A percentile compares a stretch with the other conserved stretches of the same genome.
Conservation (phyloP, 1,140 invertebrate species). For the Lasioglossum baleicum region DNA sequence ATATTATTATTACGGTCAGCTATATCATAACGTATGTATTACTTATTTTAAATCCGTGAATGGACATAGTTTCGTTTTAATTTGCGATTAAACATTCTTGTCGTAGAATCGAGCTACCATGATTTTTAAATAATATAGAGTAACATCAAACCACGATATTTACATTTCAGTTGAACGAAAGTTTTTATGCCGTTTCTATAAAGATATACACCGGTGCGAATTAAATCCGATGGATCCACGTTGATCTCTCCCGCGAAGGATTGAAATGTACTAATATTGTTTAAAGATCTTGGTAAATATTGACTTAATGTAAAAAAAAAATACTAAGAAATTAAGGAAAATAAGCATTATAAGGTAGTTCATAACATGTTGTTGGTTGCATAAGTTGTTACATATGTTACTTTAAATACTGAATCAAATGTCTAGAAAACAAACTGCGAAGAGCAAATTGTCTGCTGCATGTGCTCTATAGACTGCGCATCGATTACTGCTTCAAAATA, state of each 20-base stretch:
- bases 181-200: background rate
- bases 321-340: conserved; percentile 43
- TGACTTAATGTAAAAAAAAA: conserved; percentile 57
- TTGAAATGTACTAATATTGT: conserved; percentile 42
- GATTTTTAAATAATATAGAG: conserved; percentile 43
- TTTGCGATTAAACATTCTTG: conserved; percentile 33
- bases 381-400: conserved; percentile 59
- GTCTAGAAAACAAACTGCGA: conserved; percentile 46
- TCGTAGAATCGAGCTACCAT: conserved; percentile 17
- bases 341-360: conserved; percentile 58
- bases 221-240: background rate
- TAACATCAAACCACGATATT: conserved; percentile 1
- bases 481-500: conserved; percentile 47
- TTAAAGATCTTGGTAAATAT: conserved; percentile 54
- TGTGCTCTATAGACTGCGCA: conserved; percentile 54
- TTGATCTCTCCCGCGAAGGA: conserved; percentile 4
- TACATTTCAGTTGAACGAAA: background rate
- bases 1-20: conserved; percentile 61
- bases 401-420: conserved; percentile 59
- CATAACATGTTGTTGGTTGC: conserved; percentile 54
- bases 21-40: conserved; percentile 48
- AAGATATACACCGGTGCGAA: background rate
- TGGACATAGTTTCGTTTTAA: conserved; percentile 38
- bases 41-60: conserved; percentile 37
- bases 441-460: conserved; percentile 51